These are phyloP conservation scores for Gavialis gangeticus DNA, from an alignment of 2,113 vertebrate species.

Conservation along the genomic window DNA sequence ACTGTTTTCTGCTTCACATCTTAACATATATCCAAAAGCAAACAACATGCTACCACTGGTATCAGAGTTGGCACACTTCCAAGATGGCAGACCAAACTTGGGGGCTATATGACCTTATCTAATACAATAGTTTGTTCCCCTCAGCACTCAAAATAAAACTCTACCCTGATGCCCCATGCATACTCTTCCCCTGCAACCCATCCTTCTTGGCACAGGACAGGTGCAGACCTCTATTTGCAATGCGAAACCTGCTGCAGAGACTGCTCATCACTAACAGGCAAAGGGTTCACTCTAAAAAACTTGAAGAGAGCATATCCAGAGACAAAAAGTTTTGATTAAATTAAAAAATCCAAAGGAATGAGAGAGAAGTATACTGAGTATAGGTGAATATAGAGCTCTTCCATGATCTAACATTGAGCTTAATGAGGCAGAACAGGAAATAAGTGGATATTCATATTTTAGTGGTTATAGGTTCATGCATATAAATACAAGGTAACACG, in stretches of 20 bases:
- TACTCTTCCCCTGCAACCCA: background rate
- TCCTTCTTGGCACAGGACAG: background rate
- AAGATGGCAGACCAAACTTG: background rate
- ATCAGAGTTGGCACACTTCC: background rate
- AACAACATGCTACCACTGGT: background rate
- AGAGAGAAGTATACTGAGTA: background rate
- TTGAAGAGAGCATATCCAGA: background rate
- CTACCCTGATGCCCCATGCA: background rate
- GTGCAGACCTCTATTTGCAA: background rate
- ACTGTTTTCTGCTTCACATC: background rate
- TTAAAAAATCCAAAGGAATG: background rate
- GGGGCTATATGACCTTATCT: background rate
- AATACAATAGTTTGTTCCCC: background rate
- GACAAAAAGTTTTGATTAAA: background rate
- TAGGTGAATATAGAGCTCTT: background rate
- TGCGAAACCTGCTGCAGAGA: background rate
- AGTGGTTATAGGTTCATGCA: background rate
- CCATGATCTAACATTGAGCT: background rate
- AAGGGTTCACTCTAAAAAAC: background rate
- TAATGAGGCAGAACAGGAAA: background rate
- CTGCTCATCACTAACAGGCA: background rate
- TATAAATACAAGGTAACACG: too few relatives aligned
- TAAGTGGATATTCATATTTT: background rate
- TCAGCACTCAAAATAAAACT: background rate
- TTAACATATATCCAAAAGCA: background rate